These are phyloP conservation scores for Mercenaria mercenaria DNA, from an alignment of 1,140 invertebrate genomes.

Conservation along the genomic window DNA sequence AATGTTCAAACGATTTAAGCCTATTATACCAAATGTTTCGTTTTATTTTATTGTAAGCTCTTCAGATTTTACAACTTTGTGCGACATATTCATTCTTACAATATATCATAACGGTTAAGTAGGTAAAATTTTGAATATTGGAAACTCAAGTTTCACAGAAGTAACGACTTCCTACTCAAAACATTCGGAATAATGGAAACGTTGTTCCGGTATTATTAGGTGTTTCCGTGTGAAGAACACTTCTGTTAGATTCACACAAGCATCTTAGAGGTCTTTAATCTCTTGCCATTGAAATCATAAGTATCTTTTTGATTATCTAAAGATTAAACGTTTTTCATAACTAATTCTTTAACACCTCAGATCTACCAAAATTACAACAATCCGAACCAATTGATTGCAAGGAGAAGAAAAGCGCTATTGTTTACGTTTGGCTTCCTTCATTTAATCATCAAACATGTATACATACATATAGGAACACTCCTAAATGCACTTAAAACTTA, in stretches of 20 bases:
- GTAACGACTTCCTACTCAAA: constrained; percentile 16
- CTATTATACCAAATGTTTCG: constrained; percentile 29
- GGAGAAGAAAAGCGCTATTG: constrained; percentile 8
- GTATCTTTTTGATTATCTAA: constrained; percentile 23
- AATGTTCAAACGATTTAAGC: constrained; percentile 35
- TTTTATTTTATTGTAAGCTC: constrained; percentile 17
- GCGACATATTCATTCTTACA: constrained; percentile 33
- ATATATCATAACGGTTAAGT: constrained; percentile 46
- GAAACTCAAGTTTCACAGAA: neutral
- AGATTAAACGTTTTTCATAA: constrained; percentile 31
- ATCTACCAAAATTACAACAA: constrained; percentile 3
- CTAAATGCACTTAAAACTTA: neutral
- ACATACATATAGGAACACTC: neutral
- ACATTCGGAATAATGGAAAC: constrained; percentile 3
- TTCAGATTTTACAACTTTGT: constrained; percentile 39
- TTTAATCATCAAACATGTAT: too few species aligned
- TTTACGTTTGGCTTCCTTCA: neutral
- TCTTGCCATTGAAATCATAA: constrained; percentile 23
- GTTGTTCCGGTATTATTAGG: constrained; percentile 35
- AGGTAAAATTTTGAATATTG: constrained; percentile 45
- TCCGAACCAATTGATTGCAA: neutral
- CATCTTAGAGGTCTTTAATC: constrained; percentile 32
- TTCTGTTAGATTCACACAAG: constrained; percentile 40
- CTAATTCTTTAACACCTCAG: constrained; percentile 10
- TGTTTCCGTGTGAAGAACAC: constrained; percentile 36